Base-by-base conservation (phyloP, 2,888 invertebrate genomes). In the Chrysolina americana region DNA sequence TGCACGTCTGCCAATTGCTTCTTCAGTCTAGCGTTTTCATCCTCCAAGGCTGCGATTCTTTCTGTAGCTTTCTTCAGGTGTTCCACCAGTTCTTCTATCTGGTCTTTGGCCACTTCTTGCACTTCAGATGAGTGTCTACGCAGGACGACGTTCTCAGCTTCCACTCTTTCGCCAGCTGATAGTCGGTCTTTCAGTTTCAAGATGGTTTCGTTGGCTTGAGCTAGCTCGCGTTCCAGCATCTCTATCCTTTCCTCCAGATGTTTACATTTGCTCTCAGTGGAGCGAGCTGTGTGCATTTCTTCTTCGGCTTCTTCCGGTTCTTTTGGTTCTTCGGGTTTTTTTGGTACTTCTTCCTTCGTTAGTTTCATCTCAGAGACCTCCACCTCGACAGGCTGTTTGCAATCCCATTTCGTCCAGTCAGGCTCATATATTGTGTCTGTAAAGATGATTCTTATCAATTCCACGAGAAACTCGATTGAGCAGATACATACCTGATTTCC, bases 101-200 rank as follows among this genome's bases (percentile, higher is more conserved):
- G 85, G 36, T 83, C 82, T 78, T 86, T 87, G 11, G 87, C 87
- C 4, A 85, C 81, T 41, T 85, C 83, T 78, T 88, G 87, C 5
- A 87, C 83, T 70, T 87, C 86, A 6, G 76, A 75, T 0, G 86
- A 86, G 72, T 85, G 84, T 64, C 81, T 81, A 11, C 84, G 81
- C 48, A 88, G 73, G n/a, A 85, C 82, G n/a, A 76, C 76, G 75
- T 87, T 87, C 78, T 88, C 88, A 28, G 70, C 78, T 8, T 23
- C 47, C 17, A 78, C 17, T 71, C 76, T 79, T 10, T 81, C 81
- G 53, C 28, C 59, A 13, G 28, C 59, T 9, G 68, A 53, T 17
- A 77, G 9, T 36, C 76, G 71, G 10, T 81, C 76, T 69, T 74
- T 75, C 21, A 81, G 65, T 41, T 76, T 50, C 21, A 77, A 44